These are phyloP conservation scores for Ormyrus nitidulus DNA, from an alignment of 2,888 invertebrate genomes.

Conservation along the genomic window DNA sequence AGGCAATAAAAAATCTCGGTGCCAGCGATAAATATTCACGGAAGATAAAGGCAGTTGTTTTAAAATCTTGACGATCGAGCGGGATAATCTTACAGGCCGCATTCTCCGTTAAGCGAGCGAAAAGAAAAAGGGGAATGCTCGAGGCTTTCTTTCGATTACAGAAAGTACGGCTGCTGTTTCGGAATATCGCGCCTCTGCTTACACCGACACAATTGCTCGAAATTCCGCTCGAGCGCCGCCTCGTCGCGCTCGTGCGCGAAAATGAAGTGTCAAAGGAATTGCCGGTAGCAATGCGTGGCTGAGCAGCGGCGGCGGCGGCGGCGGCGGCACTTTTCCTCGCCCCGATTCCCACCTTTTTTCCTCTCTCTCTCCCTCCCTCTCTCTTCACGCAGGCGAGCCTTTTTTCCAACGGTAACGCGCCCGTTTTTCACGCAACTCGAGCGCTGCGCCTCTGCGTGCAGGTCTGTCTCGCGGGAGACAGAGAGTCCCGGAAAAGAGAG, in stretches of 20 bases:
- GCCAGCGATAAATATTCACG: no score
- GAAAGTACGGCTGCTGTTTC: no score
- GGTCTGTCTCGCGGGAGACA: constrained; percentile 15
- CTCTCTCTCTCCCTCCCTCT: neutral
- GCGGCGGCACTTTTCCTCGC: neutral
- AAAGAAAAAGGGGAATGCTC: no score
- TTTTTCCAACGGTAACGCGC: neutral
- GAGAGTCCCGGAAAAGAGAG: constrained; percentile 9
- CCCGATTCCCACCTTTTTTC: neutral
- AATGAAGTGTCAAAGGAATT: constrained; percentile 56
- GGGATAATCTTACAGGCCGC: no score
- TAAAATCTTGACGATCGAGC: no score
- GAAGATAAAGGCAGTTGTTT: no score
- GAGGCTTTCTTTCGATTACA: no score
- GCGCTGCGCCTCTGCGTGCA: neutral
- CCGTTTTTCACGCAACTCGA: neutral
- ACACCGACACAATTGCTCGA: neutral
- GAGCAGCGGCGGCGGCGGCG: neutral
- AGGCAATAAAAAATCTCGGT: no score
- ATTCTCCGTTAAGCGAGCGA: no score
- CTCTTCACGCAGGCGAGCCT: constrained; percentile 7
- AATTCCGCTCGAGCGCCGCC: neutral
- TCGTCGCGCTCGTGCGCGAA: constrained; percentile 18
- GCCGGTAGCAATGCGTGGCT: constrained; percentile 2
- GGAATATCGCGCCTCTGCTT: neutral